Conservation (phyloP, 2,113 vertebrate species). For the Prinia subflava region DNA sequence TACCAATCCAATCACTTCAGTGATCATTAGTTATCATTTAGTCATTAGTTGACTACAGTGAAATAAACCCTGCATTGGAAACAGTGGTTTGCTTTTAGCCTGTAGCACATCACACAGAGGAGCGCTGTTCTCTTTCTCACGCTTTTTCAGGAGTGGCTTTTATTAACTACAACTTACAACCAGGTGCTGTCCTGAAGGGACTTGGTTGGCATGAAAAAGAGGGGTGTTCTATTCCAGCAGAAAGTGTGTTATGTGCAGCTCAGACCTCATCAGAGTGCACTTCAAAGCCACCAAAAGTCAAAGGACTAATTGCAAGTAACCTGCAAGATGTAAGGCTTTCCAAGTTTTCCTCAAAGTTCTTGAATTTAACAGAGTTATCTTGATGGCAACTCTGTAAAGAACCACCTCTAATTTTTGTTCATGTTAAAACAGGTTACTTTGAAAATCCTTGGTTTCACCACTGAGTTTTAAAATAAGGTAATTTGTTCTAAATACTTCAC, state of each 20-base stretch:
- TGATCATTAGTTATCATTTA: background rate
- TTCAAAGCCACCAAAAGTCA: background rate
- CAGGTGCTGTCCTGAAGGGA: background rate
- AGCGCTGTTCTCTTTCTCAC: accelerated
- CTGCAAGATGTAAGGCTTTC: background rate
- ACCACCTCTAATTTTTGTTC: background rate
- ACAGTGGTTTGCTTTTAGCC: background rate
- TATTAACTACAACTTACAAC: background rate
- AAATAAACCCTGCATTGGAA: background rate
- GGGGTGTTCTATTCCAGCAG: background rate
- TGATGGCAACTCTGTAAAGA: background rate
- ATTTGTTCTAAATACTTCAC: background rate
- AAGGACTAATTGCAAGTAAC: background rate
- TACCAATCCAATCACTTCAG: background rate
- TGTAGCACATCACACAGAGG: background rate
- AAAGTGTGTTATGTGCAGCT: background rate
- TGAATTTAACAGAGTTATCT: background rate
- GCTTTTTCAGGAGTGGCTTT: background rate
- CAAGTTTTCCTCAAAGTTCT: background rate
- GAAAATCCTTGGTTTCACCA: background rate
- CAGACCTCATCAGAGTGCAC: background rate
- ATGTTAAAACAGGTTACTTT: background rate
- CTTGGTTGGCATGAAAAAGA: background rate
- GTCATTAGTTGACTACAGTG: background rate
- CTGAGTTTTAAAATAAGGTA: background rate